A percentile compares a stretch with the other conserved stretches of the same genome.
phyloP scores from a whole-genome alignment of 2,797 vertebrate species.

The Columba guinea region DNA sequence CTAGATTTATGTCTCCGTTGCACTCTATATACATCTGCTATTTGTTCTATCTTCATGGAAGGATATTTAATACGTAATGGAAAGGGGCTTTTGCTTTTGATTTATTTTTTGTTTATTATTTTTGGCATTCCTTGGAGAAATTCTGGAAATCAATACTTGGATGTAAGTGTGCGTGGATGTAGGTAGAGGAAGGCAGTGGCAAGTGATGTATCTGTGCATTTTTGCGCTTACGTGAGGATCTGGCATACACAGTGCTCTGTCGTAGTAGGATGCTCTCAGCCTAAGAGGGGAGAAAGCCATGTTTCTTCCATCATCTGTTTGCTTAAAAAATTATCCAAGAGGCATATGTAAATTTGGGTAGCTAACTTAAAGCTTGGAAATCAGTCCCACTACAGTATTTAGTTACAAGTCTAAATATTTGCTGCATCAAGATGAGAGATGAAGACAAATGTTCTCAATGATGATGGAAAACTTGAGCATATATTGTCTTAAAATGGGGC shows the following conservation, averaged over 20 bases:
- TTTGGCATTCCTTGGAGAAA: constrained; percentile 76
- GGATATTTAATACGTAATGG: constrained; percentile 81
- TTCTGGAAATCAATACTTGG: constrained; percentile 75
- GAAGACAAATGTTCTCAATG: neutral
- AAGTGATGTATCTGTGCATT: neutral
- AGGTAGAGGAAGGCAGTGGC: constrained; percentile 5
- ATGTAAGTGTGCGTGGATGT: constrained; percentile 5
- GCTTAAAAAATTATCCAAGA: neutral
- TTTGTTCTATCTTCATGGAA: constrained; percentile 81
- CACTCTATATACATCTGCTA: constrained; percentile 78
- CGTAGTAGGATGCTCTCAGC: neutral
- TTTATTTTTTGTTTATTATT: constrained; percentile 81
- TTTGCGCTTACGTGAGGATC: neutral
- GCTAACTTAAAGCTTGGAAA: neutral
- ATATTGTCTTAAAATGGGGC: neutral
- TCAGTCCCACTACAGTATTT: neutral
- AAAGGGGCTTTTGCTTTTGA: constrained; percentile 76
- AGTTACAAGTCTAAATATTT: neutral
- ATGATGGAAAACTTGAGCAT: neutral
- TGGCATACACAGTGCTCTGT: neutral
- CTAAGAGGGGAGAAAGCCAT: neutral
- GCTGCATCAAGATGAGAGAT: neutral
- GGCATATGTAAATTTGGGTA: neutral
- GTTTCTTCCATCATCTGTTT: constrained; percentile 23
- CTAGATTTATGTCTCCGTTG: constrained; percentile 80